Conservation (phyloP, 2,797 vertebrate species). For the Sternotherus odoratus region DNA sequence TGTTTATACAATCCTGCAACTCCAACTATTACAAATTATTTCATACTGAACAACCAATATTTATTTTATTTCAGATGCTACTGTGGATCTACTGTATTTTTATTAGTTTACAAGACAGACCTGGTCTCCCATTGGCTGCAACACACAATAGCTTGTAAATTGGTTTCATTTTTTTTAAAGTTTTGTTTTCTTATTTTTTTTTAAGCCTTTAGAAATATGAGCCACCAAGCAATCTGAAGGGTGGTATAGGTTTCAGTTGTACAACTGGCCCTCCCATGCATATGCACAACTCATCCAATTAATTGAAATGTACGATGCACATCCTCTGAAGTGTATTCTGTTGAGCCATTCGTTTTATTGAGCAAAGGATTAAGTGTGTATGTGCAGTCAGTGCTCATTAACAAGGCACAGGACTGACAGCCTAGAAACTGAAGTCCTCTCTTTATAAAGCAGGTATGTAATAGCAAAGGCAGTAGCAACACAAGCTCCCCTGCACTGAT, state of each 20-base stretch:
- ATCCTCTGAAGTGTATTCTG: background rate
- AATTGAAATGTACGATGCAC: background rate
- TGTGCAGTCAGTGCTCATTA: background rate
- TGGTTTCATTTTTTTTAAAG: background rate
- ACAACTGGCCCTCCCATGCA: fast-evolving
- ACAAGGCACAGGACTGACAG: background rate
- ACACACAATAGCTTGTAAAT: background rate
- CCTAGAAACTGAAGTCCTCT: background rate
- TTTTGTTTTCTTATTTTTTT: background rate
- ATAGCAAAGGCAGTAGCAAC: background rate
- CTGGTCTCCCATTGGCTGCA: background rate
- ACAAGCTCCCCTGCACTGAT: background rate
- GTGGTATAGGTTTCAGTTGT: background rate
- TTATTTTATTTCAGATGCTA: background rate
- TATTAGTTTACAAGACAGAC: background rate
- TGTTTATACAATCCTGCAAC: background rate
- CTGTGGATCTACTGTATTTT: background rate
- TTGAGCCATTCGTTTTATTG: background rate
- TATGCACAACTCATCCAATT: background rate
- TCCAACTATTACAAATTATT: background rate
- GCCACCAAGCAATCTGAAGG: background rate
- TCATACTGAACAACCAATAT: fast-evolving
- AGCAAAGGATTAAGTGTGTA: background rate
- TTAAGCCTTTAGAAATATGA: background rate
- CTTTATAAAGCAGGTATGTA: background rate